These are phyloP conservation scores for Riparia riparia DNA, from an alignment of 2,113 vertebrate genomes.

Conservation along the genomic window DNA sequence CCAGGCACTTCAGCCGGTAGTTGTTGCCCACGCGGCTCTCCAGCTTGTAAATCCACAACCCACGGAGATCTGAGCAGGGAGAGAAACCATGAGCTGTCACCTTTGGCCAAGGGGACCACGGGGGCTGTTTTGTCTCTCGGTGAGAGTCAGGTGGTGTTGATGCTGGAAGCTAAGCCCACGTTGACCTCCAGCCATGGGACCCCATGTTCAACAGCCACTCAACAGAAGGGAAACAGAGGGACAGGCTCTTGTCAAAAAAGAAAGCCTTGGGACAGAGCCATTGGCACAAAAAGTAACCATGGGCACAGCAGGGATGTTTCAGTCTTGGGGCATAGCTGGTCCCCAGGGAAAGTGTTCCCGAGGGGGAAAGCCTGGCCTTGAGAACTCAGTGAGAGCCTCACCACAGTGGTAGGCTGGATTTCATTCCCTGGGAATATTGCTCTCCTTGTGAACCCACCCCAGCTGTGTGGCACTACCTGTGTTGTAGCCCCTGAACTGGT, in stretches of 20 bases:
- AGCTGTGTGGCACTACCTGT: conserved; percentile 62
- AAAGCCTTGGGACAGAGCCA: neutral
- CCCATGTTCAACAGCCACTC: neutral
- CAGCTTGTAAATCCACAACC: conserved; percentile 75
- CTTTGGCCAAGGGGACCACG: neutral
- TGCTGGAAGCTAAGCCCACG: rapidly evolving
- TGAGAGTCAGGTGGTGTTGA: neutral
- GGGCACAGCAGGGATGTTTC: neutral
- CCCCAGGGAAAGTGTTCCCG: neutral
- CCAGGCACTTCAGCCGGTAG: conserved; percentile 72
- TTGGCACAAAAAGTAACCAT: neutral
- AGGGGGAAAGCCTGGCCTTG: neutral
- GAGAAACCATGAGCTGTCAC: neutral
- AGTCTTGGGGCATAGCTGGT: neutral
- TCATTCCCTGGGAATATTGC: neutral
- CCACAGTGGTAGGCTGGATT: neutral
- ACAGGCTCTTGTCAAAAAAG: neutral
- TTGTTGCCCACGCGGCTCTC: conserved; percentile 35
- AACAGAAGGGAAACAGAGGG: neutral
- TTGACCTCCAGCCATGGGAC: rapidly evolving
- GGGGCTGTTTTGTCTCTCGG: neutral
- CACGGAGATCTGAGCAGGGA: conserved; percentile 57
- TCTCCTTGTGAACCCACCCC: neutral
- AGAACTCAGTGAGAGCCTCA: neutral
- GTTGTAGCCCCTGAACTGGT: conserved; percentile 61